Evolutionary conservation across 1,140 invertebrate species (phyloP), one percentile per base, ranked within the genome.

Genomic region (Nomia melanderi): DNA sequence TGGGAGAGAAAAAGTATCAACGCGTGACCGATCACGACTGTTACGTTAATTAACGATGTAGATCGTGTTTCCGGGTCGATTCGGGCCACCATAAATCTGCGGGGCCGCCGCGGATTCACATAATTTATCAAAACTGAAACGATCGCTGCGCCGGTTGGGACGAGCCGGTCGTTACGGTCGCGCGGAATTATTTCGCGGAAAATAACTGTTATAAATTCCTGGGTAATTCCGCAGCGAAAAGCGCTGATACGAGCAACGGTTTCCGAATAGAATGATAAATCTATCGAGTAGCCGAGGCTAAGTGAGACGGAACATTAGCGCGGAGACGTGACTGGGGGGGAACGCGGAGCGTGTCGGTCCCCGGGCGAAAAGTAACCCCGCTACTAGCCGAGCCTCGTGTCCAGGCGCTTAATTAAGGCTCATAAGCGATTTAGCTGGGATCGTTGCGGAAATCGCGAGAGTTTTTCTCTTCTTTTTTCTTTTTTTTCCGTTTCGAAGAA

Each of bases 381-480:
- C 86, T 89, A 90, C 89, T 89, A 88, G 90, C 88, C 20, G 79
- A 86, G 86, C 64, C 74, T 79, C 57, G 59, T 78, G 83, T 87
- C 82, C 62, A 65, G 70, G 39, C 60, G 72, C 75, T 84, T 82
- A 78, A 82, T 83, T 79, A 81, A 81, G 77, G 71, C 71, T 67
- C 78, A 69, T 80, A n/a, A n/a, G n/a, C n/a, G n/a, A n/a, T n/a
- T n/a, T n/a, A n/a, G n/a, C n/a, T n/a, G n/a, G n/a, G n/a, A n/a
- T n/a, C n/a, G n/a, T n/a, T n/a, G n/a, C n/a, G n/a, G n/a, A n/a
- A n/a, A n/a, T n/a, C n/a, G n/a, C n/a, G n/a, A n/a, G n/a, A n/a
- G n/a, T n/a, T n/a, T n/a, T n/a, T n/a, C n/a, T n/a, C n/a, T n/a
- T n/a, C n/a, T n/a, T n/a, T n/a, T n/a, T n/a, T n/a, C n/a, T n/a